These are phyloP conservation scores for Pseudopodoces humilis DNA, from an alignment of 2,113 vertebrate genomes.

Conservation along the genomic window DNA sequence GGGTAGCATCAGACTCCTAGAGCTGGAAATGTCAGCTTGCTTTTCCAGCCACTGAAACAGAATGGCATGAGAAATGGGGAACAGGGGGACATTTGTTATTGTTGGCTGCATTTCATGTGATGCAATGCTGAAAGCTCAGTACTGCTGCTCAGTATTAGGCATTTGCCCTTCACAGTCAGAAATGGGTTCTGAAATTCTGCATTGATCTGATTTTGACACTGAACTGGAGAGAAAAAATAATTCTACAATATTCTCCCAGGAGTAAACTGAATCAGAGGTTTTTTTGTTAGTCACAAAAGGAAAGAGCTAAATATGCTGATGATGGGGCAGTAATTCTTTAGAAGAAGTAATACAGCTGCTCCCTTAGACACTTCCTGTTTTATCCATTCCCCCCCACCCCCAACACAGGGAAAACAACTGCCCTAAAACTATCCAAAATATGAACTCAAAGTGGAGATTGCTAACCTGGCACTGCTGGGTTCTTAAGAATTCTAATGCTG, in stretches of 20 bases:
- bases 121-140: background rate
- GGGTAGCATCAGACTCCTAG: background rate
- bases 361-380: background rate
- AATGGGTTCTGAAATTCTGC: background rate
- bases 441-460: background rate
- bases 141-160: background rate
- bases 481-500: background rate
- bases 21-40: background rate
- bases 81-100: background rate
- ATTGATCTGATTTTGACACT: background rate
- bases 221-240: background rate
- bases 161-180: background rate
- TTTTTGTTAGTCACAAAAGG: background rate
- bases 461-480: background rate
- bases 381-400: rapidly evolving
- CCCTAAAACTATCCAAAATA: background rate
- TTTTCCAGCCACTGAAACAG: background rate
- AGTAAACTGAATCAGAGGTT: background rate
- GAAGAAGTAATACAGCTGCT: background rate
- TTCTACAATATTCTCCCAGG: background rate
- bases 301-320: background rate
- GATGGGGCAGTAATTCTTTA: background rate
- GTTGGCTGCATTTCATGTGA: background rate
- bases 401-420: background rate
- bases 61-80: background rate